Evolutionary conservation across 2,797 vertebrate species (phyloP).

Genomic region (Emys orbicularis): DNA sequence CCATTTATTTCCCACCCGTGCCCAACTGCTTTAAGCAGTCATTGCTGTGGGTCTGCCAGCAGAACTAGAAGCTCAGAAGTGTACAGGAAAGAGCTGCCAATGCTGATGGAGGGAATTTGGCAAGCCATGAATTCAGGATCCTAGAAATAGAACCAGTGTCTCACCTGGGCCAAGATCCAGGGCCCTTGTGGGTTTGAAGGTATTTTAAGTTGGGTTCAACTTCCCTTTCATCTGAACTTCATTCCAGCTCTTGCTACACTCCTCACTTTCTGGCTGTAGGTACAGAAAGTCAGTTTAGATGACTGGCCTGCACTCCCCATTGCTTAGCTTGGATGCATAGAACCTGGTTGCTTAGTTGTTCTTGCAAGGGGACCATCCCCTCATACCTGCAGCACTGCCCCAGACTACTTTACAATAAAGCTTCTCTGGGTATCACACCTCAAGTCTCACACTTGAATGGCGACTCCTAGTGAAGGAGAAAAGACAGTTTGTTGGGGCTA

Average conservation of each 20-base stretch:
- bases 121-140: not conserved
- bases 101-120: not conserved
- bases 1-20: not conserved
- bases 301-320: not conserved
- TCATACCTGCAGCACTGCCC: not conserved
- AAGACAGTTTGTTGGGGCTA: accelerated
- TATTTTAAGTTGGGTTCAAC: not conserved
- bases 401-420: not conserved
- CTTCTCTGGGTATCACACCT: not conserved
- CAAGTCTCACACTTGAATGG: accelerated
- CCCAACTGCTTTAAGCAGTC: not conserved
- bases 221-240: not conserved
- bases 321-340: not conserved
- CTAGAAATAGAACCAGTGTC: not conserved
- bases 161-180: not conserved
- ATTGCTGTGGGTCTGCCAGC: not conserved
- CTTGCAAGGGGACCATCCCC: not conserved
- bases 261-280: not conserved
- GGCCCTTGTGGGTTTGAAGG: not conserved
- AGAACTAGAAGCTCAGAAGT: not conserved
- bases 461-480: not conserved
- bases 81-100: not conserved
- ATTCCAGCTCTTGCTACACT: not conserved
- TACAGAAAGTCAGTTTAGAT: not conserved
- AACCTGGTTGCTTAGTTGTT: not conserved